These are phyloP conservation scores for Myrmecobius fasciatus DNA, from an alignment of 2,113 vertebrate genomes.

Conservation along the genomic window DNA sequence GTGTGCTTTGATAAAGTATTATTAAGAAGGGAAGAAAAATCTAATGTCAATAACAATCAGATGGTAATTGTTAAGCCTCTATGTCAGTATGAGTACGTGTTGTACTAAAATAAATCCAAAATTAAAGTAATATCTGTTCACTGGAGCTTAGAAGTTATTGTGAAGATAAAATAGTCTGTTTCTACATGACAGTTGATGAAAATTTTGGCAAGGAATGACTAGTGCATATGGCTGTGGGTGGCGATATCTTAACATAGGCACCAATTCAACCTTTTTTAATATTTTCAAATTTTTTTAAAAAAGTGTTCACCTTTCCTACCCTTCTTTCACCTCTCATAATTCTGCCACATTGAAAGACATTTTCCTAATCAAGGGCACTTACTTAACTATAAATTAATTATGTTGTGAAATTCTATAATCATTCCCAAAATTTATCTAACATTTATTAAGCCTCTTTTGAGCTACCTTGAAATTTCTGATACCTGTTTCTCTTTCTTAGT, in stretches of 20 bases:
- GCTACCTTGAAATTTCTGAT: not conserved
- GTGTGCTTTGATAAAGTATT: not conserved
- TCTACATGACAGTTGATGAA: not conserved
- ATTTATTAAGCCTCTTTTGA: not conserved
- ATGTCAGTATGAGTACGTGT: not conserved
- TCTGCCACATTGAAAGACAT: not conserved
- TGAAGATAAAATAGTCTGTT: slow-evolving; percentile 1
- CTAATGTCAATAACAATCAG: not conserved
- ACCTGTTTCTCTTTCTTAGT: not conserved
- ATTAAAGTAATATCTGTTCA: not conserved
- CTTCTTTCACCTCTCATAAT: not conserved
- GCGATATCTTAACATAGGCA: not conserved
- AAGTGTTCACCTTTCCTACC: not conserved
- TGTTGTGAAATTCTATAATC: not conserved
- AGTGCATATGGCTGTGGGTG: not conserved
- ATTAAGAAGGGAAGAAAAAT: not conserved
- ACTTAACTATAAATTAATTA: not conserved
- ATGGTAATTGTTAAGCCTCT: not conserved
- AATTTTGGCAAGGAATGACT: not conserved
- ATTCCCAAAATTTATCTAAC: not conserved
- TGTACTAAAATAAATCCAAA: not conserved
- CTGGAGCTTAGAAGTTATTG: not conserved
- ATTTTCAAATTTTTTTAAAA: not conserved
- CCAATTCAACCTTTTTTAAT: not conserved
- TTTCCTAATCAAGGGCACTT: not conserved